These are phyloP conservation scores for Polyommatus iphigenia DNA, from an alignment of 2,888 invertebrate genomes.

Conservation along the genomic window DNA sequence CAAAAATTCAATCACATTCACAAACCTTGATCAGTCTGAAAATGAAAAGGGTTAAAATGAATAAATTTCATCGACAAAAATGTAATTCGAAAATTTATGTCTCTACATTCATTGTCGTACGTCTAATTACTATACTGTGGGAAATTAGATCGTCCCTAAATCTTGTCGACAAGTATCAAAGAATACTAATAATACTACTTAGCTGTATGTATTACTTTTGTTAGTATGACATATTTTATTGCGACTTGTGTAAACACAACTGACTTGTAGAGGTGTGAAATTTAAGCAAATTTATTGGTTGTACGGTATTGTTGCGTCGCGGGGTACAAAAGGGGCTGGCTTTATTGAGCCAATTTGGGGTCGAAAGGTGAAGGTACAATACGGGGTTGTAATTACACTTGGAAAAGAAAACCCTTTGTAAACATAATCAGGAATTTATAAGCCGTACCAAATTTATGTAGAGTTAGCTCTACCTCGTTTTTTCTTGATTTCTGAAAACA, in stretches of 20 bases:
- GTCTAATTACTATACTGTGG: conserved; percentile 64
- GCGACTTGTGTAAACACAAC: conserved; percentile 77
- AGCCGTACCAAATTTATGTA: not conserved
- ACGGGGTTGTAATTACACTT: conserved; percentile 24
- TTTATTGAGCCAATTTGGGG: conserved; percentile 36
- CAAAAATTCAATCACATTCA: not conserved
- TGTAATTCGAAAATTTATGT: conserved; percentile 54
- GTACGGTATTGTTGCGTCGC: conserved; percentile 62
- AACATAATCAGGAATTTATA: not conserved
- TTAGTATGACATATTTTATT: conserved; percentile 72
- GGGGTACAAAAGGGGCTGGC: conserved; percentile 45
- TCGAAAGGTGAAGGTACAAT: conserved; percentile 32
- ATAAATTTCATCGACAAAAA: conserved; percentile 34
- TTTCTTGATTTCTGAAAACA: not conserved
- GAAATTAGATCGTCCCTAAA: conserved; percentile 75
- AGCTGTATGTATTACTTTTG: conserved; percentile 72
- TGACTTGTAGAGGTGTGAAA: conserved; percentile 68
- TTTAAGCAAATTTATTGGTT: conserved; percentile 74
- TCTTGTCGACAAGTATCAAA: conserved; percentile 67
- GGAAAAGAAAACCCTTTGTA: conserved; percentile 18
- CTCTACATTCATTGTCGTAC: conserved; percentile 44
- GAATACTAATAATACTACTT: conserved; percentile 58
- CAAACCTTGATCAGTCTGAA: not conserved
- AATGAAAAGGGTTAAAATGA: not conserved
- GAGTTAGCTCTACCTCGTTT: not conserved